phyloP scores from a whole-genome alignment of 1,140 invertebrate genomes.

The Nasonia longicornis region DNA sequence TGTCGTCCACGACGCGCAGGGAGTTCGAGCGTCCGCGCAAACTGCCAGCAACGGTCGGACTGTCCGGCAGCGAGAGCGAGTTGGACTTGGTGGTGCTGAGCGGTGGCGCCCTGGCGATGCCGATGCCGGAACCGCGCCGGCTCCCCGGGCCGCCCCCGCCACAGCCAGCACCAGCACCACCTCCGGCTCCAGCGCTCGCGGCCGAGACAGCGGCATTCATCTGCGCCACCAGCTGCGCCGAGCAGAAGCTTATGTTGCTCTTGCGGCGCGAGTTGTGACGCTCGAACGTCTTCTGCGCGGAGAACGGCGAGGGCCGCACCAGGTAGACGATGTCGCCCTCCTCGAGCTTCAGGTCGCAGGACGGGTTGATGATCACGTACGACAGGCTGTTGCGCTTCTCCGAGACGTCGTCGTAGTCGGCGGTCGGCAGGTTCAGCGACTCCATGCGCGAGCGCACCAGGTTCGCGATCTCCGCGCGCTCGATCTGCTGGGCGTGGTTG shows the following conservation, averaged over 20 bases:
- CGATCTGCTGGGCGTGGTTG: slow-evolving; percentile 90
- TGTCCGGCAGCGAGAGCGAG: slow-evolving; percentile 88
- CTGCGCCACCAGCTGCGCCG: slow-evolving; percentile 75
- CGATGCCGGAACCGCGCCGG: slow-evolving; percentile 73
- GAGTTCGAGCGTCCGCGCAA: slow-evolving; percentile 87
- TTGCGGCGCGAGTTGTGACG: slow-evolving; percentile 90
- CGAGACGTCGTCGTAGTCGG: slow-evolving; percentile 93
- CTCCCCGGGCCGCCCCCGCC: slow-evolving; percentile 74
- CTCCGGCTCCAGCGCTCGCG: slow-evolving; percentile 68
- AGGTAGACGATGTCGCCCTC: slow-evolving; percentile 96
- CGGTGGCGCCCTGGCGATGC: slow-evolving; percentile 78
- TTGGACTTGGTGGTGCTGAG: slow-evolving; percentile 87
- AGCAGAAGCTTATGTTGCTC: slow-evolving; percentile 91
- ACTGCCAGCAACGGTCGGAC: slow-evolving; percentile 81
- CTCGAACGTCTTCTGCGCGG: slow-evolving; percentile 93
- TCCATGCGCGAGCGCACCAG: slow-evolving; percentile 94
- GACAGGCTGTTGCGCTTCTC: slow-evolving; percentile 93
- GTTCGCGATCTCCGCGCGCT: slow-evolving; percentile 94
- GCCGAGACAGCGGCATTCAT: slow-evolving; percentile 73
- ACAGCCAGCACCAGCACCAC: slow-evolving; percentile 70
- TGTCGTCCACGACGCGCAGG: slow-evolving; percentile 85
- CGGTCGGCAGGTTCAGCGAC: slow-evolving; percentile 87
- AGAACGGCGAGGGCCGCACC: slow-evolving; percentile 90
- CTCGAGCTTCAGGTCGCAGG: slow-evolving; percentile 95
- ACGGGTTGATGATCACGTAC: slow-evolving; percentile 98